Evolutionary conservation across 64 coral and sea anemone species (phyloP), one percentile per base, ranked within the genome.

Genomic region (Dendrophyllia cribrosa): DNA sequence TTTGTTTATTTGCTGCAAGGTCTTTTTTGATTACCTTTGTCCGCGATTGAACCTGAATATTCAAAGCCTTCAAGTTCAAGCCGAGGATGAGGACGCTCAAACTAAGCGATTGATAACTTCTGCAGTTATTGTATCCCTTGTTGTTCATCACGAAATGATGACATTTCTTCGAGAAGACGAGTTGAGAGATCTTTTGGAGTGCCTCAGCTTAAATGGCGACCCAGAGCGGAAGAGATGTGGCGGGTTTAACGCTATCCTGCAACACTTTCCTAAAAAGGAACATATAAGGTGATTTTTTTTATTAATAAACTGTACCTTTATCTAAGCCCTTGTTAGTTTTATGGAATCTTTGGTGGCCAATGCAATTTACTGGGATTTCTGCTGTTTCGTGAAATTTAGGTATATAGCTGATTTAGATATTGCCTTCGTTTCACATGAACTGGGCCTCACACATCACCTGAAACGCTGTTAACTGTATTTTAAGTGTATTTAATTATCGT

Each of bases 51-150:
- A 90, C 23, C 49, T 9, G 5, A 90, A 82, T 26, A 47, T 61
- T 6, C 61, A 81, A 17, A 51, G 21, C 60, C 50, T 69, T 34
- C 88, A 90, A 81, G 15, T 22, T 58, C 58, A 22, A 5, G n/a
- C 13, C 0, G 48, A 76, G 13, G 88, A 60, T 51, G 65, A n/a
- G 21, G 17, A 90, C 19, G 11, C 34, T 6, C 75, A 80, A 60
- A 48, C 63, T 13, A 79, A 60, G 12, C 61, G 76, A 59, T 47
- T 90, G 14, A 44, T 79, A 7, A 82, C 88, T 21, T 72, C 88
- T 8, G 16, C 56, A 5, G 24, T 79, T 1, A 90, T 90, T 90
- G 64, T 51, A 20, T 66, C 65, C 16, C 49, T 90, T 7, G 65
- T 44, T 26, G 34, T 19, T 82, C 3, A 0, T 63, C 78, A 82